Conservation (phyloP, 2,888 invertebrate species). For the Acleris sparsana region DNA sequence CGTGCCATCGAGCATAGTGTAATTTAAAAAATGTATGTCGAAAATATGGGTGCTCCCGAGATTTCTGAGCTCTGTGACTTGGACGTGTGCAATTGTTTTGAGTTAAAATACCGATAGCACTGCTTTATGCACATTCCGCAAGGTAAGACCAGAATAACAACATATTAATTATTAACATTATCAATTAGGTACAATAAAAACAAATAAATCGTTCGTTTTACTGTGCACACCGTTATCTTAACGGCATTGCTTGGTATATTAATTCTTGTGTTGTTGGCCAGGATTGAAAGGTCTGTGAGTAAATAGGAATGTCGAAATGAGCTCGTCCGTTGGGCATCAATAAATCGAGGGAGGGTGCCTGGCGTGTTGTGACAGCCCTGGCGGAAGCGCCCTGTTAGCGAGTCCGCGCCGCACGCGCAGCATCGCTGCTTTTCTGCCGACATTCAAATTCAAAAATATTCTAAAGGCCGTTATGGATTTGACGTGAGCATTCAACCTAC, state of each 20-base stretch:
- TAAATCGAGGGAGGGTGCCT: conserved; percentile 58
- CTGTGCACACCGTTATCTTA: conserved; percentile 24
- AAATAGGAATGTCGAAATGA: conserved; percentile 47
- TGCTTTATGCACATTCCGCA: background rate
- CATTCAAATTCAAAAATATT: conserved; percentile 18
- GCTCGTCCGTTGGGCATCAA: conserved; percentile 56
- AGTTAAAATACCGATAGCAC: no score
- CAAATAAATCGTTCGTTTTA: conserved; percentile 24
- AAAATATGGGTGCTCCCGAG: background rate
- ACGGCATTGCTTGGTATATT: conserved; percentile 20
- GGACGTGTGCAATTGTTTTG: no score
- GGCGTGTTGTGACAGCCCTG: conserved; percentile 76
- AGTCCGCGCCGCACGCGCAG: conserved; percentile 13
- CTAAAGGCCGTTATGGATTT: background rate
- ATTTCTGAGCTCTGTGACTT: background rate
- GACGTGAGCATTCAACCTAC: no score
- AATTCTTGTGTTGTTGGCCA: conserved; percentile 20
- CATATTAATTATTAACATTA: conserved; percentile 28
- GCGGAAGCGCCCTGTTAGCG: conserved; percentile 69
- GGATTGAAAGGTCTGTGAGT: conserved; percentile 29
- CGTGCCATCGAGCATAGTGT: conserved; percentile 18
- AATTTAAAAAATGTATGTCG: background rate
- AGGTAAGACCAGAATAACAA: conserved; percentile 11
- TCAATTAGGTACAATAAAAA: conserved; percentile 33
- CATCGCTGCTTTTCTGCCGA: conserved; percentile 42